These are phyloP conservation scores for Bombus pascuorum DNA, from an alignment of 1,140 invertebrate genomes.

Conservation along the genomic window DNA sequence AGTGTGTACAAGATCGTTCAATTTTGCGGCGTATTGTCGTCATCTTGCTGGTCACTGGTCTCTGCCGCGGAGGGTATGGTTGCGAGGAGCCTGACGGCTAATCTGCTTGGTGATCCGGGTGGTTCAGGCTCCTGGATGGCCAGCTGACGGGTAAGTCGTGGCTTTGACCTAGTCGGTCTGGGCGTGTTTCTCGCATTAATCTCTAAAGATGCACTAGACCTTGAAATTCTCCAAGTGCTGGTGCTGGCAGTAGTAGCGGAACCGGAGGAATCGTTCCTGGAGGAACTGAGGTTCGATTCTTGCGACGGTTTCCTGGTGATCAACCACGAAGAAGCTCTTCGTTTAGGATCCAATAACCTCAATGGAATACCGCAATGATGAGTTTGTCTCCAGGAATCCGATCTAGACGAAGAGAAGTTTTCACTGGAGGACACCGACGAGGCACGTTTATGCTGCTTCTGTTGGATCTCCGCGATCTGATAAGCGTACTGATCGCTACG, in stretches of 20 bases:
- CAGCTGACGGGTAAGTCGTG: constrained; percentile 89
- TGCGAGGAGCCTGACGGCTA: constrained; percentile 87
- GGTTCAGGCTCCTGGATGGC: constrained; percentile 88
- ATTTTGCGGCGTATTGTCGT: constrained; percentile 77
- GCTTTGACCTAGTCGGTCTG: constrained; percentile 82
- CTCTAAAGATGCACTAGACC: constrained; percentile 86
- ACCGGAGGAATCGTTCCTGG: constrained; percentile 93
- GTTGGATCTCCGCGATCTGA: constrained; percentile 90
- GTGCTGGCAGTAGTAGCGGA: constrained; percentile 93
- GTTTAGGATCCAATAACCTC: constrained; percentile 88
- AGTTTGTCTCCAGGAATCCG: constrained; percentile 91
- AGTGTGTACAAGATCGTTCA: not conserved
- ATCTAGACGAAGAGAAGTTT: constrained; percentile 93
- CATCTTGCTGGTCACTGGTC: constrained; percentile 89
- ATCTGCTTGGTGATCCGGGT: constrained; percentile 85
- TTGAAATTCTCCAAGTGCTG: constrained; percentile 91
- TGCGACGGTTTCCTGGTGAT: constrained; percentile 94
- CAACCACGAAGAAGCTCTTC: constrained; percentile 92
- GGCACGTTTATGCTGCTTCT: constrained; percentile 89
- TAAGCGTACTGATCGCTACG: constrained; percentile 89
- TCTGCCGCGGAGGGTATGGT: constrained; percentile 93
- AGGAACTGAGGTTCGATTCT: constrained; percentile 93
- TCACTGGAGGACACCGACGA: constrained; percentile 94
- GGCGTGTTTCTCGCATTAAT: constrained; percentile 70
- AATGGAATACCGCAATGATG: constrained; percentile 89